Percentiles rank a stretch among this genome's conserved stretches.
Evolutionary conservation across 1,140 invertebrate species (phyloP).

Genomic region (Ectropis grisescens): DNA sequence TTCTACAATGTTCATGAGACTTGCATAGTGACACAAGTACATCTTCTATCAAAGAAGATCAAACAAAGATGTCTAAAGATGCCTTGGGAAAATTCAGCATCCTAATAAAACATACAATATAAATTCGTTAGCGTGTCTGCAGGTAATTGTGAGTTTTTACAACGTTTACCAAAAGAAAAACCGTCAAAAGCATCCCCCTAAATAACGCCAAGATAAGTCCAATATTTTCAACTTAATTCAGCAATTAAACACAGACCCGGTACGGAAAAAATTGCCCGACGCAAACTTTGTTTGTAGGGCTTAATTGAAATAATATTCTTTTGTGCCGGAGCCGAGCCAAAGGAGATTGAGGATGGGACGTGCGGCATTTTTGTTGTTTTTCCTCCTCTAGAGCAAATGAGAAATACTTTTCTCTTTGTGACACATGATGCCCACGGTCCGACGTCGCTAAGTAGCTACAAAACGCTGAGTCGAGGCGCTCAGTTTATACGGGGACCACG

Average conservation of each 20-base stretch:
- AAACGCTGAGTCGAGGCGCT: constrained; percentile 3
- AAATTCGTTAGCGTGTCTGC: too few species aligned
- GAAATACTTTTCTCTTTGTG: constrained; percentile 39
- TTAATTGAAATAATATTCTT: constrained; percentile 48
- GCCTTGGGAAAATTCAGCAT: too few species aligned
- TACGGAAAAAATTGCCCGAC: constrained; percentile 10
- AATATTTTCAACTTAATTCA: not conserved
- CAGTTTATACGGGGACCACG: too few species aligned
- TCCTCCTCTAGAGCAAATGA: constrained; percentile 27
- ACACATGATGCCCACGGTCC: constrained; percentile 30
- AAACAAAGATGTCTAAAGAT: too few species aligned
- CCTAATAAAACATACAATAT: too few species aligned
- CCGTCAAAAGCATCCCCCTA: too few species aligned
- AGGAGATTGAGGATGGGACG: constrained; percentile 35
- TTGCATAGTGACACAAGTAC: too few species aligned
- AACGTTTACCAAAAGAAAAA: too few species aligned
- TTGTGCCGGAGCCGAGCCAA: constrained; percentile 22
- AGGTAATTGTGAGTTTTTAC: constrained; percentile 1
- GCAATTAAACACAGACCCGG: constrained; percentile 8
- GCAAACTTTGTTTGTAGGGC: constrained; percentile 15
- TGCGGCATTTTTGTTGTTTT: constrained; percentile 30
- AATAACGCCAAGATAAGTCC: too few species aligned
- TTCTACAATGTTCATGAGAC: too few species aligned
- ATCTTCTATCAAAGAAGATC: too few species aligned
- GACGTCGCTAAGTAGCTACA: constrained; percentile 17